phyloP scores from a whole-genome alignment of 2,113 vertebrate genomes.

The Cryptotis parvus region DNA sequence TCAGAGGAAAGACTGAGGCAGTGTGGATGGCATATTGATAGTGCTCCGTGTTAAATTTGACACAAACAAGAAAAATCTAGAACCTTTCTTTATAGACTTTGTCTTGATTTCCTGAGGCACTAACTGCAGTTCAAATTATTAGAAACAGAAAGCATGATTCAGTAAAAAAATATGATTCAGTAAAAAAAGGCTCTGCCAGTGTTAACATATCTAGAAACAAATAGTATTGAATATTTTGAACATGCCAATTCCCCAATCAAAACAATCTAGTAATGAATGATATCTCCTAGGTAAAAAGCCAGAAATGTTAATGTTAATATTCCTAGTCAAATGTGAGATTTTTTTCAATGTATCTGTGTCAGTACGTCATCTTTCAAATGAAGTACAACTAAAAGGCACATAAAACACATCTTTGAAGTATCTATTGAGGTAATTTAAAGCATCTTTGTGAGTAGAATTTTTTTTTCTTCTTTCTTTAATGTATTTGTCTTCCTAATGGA shows the following conservation, averaged over 20 bases:
- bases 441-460: conserved; percentile 11
- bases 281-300: conserved; percentile 44
- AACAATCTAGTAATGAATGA: conserved; percentile 66
- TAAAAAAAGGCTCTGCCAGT: background rate
- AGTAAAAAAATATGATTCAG: background rate
- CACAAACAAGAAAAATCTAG: background rate
- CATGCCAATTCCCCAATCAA: conserved; percentile 29
- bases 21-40: background rate
- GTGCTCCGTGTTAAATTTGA: background rate
- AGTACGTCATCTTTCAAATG: conserved; percentile 60
- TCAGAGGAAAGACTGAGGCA: background rate
- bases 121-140: background rate
- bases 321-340: conserved; percentile 57
- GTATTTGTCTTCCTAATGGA: conserved; percentile 33
- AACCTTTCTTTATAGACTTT: background rate
- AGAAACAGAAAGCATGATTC: conserved; percentile 27
- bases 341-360: conserved; percentile 58
- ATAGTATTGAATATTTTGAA: conserved; percentile 49
- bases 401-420: conserved; percentile 65
- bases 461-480: conserved; percentile 63
- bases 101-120: background rate
- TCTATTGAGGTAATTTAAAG: conserved; percentile 62
- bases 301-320: conserved; percentile 52
- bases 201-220: conserved; percentile 19
- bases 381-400: conserved; percentile 40